Evolutionary conservation across 2,888 invertebrate species (phyloP), one percentile per base, ranked within the genome.

Genomic region (Boloria euphrosyne): DNA sequence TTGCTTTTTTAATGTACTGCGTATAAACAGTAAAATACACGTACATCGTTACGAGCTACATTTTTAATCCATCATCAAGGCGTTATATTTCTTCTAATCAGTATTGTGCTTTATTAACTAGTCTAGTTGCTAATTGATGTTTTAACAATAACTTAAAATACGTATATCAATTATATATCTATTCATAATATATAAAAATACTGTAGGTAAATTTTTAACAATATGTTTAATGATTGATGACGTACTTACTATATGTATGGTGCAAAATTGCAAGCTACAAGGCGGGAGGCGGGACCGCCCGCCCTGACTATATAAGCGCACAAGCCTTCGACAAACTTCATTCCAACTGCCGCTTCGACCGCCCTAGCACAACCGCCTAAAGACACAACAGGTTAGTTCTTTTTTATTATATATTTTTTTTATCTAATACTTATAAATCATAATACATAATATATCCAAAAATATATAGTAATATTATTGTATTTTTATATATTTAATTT

Each of bases 251-350:
- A 65, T 62, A 57, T 60, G 65, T 64, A 68, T 61, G 68, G 66
- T 70, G 67, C 65, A 63, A 63, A 44, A 65, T 72, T 70, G 67
- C 65, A 66, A 65, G 52, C 67, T 72, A 69, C 68, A 70, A 72
- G 72, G 71, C 73, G 72, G 71, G 72, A 76, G 77, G 78, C 76
- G 78, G 76, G 72, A 73, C 51, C 27, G 76, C 77, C 76, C 75
- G 78, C 78, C 76, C 77, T 76, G 69, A 73, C 81, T 89, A 89
- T 89, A 90, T 81, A 89, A 86, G 83, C 80, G 67, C 72, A 75
- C 70, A 74, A 74, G 70, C 75, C 74, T 71, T 76, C 73, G 81
- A 81, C 87, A 89, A 80, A 84, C 78, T 85, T 78, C 79, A 82
- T 74, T 75, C 82, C 83, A 80, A 77, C 80, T 80, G 71, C 77